Evolutionary conservation across 2,113 vertebrate species (phyloP), one percentile per base, ranked within the genome.

Genomic region (Choloepus hoffmanni): DNA sequence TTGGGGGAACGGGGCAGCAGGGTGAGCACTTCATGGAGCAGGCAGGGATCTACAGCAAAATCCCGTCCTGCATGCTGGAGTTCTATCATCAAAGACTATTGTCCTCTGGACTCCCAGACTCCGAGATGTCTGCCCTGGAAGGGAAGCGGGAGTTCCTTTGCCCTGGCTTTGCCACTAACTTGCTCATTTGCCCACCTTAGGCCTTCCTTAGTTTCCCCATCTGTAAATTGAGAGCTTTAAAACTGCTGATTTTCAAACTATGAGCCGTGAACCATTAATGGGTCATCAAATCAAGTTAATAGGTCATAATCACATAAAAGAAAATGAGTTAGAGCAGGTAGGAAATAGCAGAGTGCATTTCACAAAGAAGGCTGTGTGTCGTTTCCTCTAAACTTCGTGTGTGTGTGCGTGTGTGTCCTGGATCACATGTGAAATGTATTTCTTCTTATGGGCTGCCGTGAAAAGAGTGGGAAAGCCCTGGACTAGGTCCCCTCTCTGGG

Each of bases 341-440:
- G 60, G 30, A 87, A 86, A 67, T 4, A 40, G 33, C 30, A 33
- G 23, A 21, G 36, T 3, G 30, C 7, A 7, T 19, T 0, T 23
- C 79, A 4, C 1, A 21, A 9, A 13, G 40, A 40, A 62, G 58
- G 12, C 3, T 28, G 0, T 28, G 7, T 3, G 3, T 0, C 2
- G 74, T 89, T 50, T 60, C 76, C 68, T 28, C 30, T 36, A 36
- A 62, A 28, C 2, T 21, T 2, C 28, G 3, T 26, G n/a, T 21
- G 1, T 28, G 13, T 0, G 6, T 2, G 36, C 4, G 19, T 19
- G 1, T 0, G 30, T 14, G 28, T 8, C 3, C 81, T 33, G 58
- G 62, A 14, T 28, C 53, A 28, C 21, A 5, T 0, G 16, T 19
- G 36, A 26, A 33, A 18, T 53, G 10, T 48, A 18, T 43, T 30